A percentile compares a stretch with the other conserved stretches of the same genome.
These are phyloP conservation scores for Lepidurus apus DNA, from an alignment of 1,140 invertebrate genomes.

Conservation along the genomic window DNA sequence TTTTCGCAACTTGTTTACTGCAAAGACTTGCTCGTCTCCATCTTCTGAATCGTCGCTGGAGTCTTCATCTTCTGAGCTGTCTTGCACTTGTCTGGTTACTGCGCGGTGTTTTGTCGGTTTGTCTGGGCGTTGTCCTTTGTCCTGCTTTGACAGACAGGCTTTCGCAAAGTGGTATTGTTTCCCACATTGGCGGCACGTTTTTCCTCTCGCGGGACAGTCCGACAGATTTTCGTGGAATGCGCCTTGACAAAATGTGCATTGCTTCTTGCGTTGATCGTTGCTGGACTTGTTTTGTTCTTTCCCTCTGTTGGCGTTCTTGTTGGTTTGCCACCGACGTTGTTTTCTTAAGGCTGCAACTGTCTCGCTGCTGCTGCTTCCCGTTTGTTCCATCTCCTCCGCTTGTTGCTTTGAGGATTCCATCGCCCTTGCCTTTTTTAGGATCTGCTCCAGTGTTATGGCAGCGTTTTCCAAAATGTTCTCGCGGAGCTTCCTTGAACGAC, in stretches of 20 bases:
- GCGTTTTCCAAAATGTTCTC: conserved; percentile 29
- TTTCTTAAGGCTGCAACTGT: conserved; percentile 1
- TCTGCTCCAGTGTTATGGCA: conserved; percentile 24
- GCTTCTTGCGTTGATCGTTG: not conserved
- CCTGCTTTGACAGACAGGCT: not conserved
- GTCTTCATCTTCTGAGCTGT: not conserved
- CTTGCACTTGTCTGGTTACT: conserved; percentile 18
- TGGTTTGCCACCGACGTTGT: not conserved
- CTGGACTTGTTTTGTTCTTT: conserved; percentile 24
- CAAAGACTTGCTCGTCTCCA: not conserved
- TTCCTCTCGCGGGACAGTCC: conserved; percentile 22
- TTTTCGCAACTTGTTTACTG: conserved; percentile 6
- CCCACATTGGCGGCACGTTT: conserved; percentile 6
- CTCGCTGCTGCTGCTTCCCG: conserved; percentile 6
- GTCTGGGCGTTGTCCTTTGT: not conserved
- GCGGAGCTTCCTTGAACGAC: conserved; percentile 25
- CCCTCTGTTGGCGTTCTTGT: not conserved
- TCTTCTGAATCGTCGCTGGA: not conserved
- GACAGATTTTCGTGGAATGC: conserved; percentile 16
- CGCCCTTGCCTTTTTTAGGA: conserved; percentile 27
- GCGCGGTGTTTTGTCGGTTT: conserved; percentile 17
- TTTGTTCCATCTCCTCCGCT: conserved; percentile 25
- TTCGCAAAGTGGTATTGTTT: conserved; percentile 20
- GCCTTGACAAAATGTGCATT: conserved; percentile 26
- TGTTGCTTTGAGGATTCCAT: conserved; percentile 8